Base-by-base conservation (phyloP, 2,888 invertebrate species). In the Brachynemurus nebulosus region DNA sequence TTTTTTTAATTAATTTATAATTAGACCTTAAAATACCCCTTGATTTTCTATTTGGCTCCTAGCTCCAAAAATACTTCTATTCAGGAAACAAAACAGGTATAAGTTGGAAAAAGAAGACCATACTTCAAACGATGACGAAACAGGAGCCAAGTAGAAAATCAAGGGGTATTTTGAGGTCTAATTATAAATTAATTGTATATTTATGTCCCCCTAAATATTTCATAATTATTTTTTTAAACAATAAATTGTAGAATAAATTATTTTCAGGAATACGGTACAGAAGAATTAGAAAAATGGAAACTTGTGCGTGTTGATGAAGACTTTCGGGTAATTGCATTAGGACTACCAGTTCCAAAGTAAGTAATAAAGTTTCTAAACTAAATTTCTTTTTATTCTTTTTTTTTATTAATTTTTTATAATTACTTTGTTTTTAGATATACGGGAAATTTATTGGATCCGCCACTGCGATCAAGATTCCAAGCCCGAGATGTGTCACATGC, bases 401-500 rank as follows among this genome's bases (percentile, higher is more conserved):
- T 23, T 23, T 7, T 23, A 23, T 27, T 25, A 4, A 27, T 8
- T 30, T 27, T 8, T 6, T 18, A 27, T 4, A 67, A 68, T 11
- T 44, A 14, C 25, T 43, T 42, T 38, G 20, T 40, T 52, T 52
- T 44, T 18, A 69, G 80, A 42, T 93, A 90, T 63, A 74, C 77
- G 40, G 97, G 96, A 4, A 91, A 95, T 62, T 90, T 95, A 0
- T 68, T 97, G 25, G 97, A 97, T 69, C 96, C 96, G 17, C 97
- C 97, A 0, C 68, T 96, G 21, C 70, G 96, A 44, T 95, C 95
- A 0, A 71, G 97, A 46, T 97, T 97, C 63, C 97, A 97, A 65
- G 92, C 91, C 0, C 72, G 91, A 59, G 84, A 92, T 63, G 74
- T 96, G 48, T 68, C 77, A 42, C 67, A 71, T 45, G 64, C 72